Percentiles rank a stretch among this genome's conserved stretches.
phyloP scores from a whole-genome alignment of 37 sponge, comb jelly and placozoan species.

The Theonella swinhoei region DNA sequence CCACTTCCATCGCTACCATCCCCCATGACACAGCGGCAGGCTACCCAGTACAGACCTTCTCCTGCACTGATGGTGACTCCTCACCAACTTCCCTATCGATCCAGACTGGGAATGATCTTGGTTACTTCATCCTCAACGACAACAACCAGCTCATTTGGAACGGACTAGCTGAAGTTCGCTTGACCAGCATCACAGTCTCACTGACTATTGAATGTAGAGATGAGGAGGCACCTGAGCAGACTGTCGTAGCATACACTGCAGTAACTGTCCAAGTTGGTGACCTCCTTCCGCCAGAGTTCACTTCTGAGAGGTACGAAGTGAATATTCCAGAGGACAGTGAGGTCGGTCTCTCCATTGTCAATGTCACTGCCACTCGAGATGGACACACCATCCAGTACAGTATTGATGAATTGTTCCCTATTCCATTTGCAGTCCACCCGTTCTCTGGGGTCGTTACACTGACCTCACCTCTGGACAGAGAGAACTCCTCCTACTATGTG shows the following conservation, averaged over 20 bases:
- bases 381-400: background rate
- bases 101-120: slow-evolving; percentile 16
- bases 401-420: no score
- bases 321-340: slow-evolving; percentile 28
- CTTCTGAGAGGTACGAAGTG: background rate
- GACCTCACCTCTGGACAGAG: slow-evolving; percentile 19
- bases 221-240: slow-evolving; percentile 1
- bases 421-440: slow-evolving; percentile 40
- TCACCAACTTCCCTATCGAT: slow-evolving; percentile 35
- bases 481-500: slow-evolving; percentile 5
- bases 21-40: slow-evolving; percentile 14
- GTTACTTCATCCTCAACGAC: slow-evolving; percentile 36
- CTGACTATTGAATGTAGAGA: slow-evolving; percentile 31
- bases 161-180: background rate
- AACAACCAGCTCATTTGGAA: slow-evolving; percentile 47
- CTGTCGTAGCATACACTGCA: slow-evolving; percentile 17
- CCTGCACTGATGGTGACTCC: slow-evolving; percentile 53
- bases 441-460: slow-evolving; percentile 21
- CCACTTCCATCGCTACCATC: slow-evolving; percentile 10
- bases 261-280: background rate
- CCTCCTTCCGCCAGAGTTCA: slow-evolving; percentile 8
- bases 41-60: slow-evolving; percentile 40
- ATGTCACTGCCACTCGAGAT: slow-evolving; percentile 23
- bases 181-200: slow-evolving; percentile 22
- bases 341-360: slow-evolving; percentile 10